Conservation (phyloP, 2,113 vertebrate genomes). For the Syngnathus scovelli region DNA sequence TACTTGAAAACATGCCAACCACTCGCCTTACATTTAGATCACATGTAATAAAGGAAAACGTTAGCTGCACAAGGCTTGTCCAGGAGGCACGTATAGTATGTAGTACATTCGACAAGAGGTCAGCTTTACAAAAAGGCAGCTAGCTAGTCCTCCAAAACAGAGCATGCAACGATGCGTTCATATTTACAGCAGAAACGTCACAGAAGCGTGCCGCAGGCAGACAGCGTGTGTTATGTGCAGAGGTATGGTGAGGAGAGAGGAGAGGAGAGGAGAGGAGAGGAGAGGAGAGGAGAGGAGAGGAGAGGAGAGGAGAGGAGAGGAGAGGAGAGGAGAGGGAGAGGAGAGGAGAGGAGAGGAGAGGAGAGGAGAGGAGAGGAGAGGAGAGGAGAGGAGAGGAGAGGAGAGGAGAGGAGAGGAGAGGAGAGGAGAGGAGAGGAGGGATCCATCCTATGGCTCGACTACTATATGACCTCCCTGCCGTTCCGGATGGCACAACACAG, state of each 20-base stretch:
- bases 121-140: conserved; percentile 19
- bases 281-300: neutral
- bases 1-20: neutral
- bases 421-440: neutral
- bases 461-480: conserved; percentile 88
- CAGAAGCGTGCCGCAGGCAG: conserved; percentile 28
- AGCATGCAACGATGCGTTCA: conserved; percentile 8
- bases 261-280: neutral
- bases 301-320: neutral
- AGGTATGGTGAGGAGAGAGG: neutral
- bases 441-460: conserved; percentile 20
- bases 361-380: too few relatives aligned
- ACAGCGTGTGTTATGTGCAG: conserved; percentile 12
- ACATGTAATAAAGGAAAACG: conserved; percentile 6
- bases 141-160: conserved; percentile 53
- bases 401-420: neutral
- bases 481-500: conserved; percentile 92
- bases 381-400: neutral
- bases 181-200: conserved; percentile 61
- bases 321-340: neutral
- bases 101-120: conserved; percentile 2
- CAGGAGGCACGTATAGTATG: conserved; percentile 41
- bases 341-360: neutral
- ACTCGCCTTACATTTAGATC: neutral
- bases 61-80: conserved; percentile 21